Evolutionary conservation across 1,140 invertebrate genomes (phyloP).

Genomic region (Eurosta solidaginis): DNA sequence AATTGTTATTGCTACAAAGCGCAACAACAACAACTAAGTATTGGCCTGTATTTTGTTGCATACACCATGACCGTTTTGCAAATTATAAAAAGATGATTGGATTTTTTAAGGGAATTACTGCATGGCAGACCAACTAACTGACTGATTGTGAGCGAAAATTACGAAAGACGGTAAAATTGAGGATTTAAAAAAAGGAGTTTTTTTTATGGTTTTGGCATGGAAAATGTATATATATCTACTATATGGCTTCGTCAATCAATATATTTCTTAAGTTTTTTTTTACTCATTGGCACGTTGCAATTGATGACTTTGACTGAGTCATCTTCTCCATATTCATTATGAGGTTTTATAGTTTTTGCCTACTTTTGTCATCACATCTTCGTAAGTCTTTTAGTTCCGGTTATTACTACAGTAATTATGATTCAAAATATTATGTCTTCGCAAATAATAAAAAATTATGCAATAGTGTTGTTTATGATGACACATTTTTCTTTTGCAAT

Average conservation of each 20-base stretch:
- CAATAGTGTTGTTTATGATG: background rate
- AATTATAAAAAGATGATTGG: conserved; percentile 36
- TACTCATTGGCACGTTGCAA: background rate
- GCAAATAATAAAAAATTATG: background rate
- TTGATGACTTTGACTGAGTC: background rate
- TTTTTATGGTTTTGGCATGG: background rate
- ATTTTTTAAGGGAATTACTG: conserved; percentile 28
- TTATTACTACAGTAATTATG: background rate
- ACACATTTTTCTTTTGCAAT: background rate
- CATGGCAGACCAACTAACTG: background rate
- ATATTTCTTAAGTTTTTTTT: background rate
- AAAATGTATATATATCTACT: background rate
- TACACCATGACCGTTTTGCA: conserved; percentile 33
- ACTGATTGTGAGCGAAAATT: background rate
- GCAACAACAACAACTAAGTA: background rate
- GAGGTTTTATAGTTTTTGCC: background rate
- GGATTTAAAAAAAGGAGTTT: background rate
- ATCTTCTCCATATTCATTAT: background rate
- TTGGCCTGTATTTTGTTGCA: conserved; percentile 9
- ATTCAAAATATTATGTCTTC: background rate
- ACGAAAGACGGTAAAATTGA: background rate
- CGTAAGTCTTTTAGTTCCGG: background rate
- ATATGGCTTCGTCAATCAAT: background rate
- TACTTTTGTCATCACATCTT: background rate
- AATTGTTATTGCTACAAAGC: background rate